Conservation (phyloP, 2,113 vertebrate genomes). For the Zosterops hypoxanthus region DNA sequence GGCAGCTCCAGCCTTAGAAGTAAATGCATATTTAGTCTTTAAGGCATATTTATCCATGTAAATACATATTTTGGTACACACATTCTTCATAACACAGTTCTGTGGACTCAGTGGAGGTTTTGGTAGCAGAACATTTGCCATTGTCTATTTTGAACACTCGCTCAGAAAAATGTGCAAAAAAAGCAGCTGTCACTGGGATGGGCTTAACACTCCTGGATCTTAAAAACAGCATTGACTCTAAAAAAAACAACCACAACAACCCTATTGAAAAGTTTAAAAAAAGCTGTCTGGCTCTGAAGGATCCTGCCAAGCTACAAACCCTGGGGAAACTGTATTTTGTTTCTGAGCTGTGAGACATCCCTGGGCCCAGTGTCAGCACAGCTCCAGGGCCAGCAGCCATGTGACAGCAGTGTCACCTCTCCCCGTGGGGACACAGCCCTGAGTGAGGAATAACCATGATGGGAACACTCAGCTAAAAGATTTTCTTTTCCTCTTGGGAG, state of each 20-base stretch:
- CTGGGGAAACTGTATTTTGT: slow-evolving; percentile 25
- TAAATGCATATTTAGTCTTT: slow-evolving; percentile 59
- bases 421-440: neutral
- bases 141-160: neutral
- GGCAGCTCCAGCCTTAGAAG: neutral
- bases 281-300: slow-evolving; percentile 47
- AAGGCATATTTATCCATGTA: slow-evolving; percentile 60
- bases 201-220: slow-evolving; percentile 16
- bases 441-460: neutral
- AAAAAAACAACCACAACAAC: neutral
- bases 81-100: slow-evolving; percentile 41
- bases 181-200: slow-evolving; percentile 32
- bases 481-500: neutral
- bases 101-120: slow-evolving; percentile 23
- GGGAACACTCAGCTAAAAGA: slow-evolving; percentile 8
- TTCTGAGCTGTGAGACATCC: slow-evolving; percentile 10
- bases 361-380: neutral
- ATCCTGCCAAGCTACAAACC: slow-evolving; percentile 52
- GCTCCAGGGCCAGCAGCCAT: neutral
- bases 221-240: slow-evolving; percentile 5
- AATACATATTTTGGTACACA: slow-evolving; percentile 50
- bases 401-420: slow-evolving; percentile 1
- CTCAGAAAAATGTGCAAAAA: slow-evolving; percentile 62
- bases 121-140: slow-evolving; percentile 7
- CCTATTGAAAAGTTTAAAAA: slow-evolving; percentile 26